Evolutionary conservation across 2,797 vertebrate species (phyloP).

Genomic region (Sphaeramia orbicularis): DNA sequence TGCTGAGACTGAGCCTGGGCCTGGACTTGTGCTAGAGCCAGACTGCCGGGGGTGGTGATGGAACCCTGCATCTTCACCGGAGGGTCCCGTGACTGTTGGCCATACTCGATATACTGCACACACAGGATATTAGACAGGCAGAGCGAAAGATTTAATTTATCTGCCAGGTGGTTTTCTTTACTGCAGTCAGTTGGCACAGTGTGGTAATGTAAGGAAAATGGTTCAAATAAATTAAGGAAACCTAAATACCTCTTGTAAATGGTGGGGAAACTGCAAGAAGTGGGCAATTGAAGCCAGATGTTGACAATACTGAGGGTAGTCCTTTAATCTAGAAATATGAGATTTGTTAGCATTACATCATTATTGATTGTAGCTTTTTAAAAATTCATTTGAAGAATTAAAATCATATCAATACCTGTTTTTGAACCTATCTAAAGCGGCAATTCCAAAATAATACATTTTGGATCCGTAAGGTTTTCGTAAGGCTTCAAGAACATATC

Average conservation of each 20-base stretch:
- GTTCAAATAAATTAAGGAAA: slow-evolving; percentile 64
- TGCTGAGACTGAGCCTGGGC: slow-evolving; percentile 91
- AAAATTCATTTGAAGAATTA: neutral
- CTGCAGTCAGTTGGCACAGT: neutral
- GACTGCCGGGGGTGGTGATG: slow-evolving; percentile 97
- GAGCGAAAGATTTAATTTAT: slow-evolving; percentile 80
- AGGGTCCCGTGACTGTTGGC: slow-evolving; percentile 98
- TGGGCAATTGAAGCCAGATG: slow-evolving; percentile 99
- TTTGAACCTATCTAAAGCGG: slow-evolving; percentile 99
- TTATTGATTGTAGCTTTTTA: neutral
- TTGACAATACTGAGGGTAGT: slow-evolving; percentile 99
- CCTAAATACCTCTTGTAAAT: slow-evolving; percentile 97
- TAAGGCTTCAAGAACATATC: slow-evolving; percentile 99
- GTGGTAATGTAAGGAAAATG: neutral
- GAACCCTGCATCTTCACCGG: slow-evolving; percentile 99
- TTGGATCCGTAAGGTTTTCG: slow-evolving; percentile 98
- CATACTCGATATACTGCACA: slow-evolving; percentile 98
- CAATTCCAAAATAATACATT: slow-evolving; percentile 99
- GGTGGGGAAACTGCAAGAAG: slow-evolving; percentile 99
- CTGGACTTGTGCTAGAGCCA: slow-evolving; percentile 95
- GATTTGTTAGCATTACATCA: slow-evolving; percentile 19
- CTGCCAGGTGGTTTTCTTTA: slow-evolving; percentile 37
- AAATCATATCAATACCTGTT: slow-evolving; percentile 90
- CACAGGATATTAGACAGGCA: slow-evolving; percentile 83
- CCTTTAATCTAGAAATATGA: slow-evolving; percentile 90